A percentile compares a stretch with the other conserved stretches of the same genome.
Evolutionary conservation across 2,797 vertebrate species (phyloP).

Genomic region (Scomberomorus guttatus): DNA sequence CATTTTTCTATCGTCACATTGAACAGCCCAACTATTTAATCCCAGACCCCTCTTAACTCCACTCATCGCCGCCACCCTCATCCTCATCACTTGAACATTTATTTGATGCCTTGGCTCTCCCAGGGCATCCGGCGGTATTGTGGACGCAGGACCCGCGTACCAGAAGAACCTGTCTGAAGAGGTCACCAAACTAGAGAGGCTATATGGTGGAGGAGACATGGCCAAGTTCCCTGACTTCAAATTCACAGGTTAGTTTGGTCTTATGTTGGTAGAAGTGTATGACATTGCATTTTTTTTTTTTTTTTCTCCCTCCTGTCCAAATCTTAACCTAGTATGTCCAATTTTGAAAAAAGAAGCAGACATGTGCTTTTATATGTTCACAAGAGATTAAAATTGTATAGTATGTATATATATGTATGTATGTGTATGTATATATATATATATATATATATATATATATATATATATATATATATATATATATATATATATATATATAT

Average conservation of each 20-base stretch:
- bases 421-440: too few relatives aligned
- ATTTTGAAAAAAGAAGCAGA: background rate
- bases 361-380: too few relatives aligned
- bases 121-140: constrained; percentile 89
- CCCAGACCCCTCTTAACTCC: background rate
- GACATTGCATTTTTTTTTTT: background rate
- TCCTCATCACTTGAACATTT: background rate
- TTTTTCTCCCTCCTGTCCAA: background rate
- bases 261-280: background rate
- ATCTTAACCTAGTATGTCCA: background rate
- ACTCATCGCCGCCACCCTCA: too few relatives aligned
- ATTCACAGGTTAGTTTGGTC: constrained; percentile 87
- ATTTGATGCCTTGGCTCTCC: constrained; percentile 17
- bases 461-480: too few relatives aligned
- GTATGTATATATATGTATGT: too few relatives aligned
- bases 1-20: too few relatives aligned
- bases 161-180: constrained; percentile 91
- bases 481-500: too few relatives aligned
- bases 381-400: background rate
- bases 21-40: too few relatives aligned
- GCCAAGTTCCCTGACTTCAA: constrained; percentile 92
- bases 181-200: constrained; percentile 89
- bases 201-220: constrained; percentile 93
- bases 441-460: too few relatives aligned
- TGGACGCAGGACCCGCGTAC: constrained; percentile 89